phyloP scores from a whole-genome alignment of 2,888 invertebrate genomes.

The Drosophila bunnanda region DNA sequence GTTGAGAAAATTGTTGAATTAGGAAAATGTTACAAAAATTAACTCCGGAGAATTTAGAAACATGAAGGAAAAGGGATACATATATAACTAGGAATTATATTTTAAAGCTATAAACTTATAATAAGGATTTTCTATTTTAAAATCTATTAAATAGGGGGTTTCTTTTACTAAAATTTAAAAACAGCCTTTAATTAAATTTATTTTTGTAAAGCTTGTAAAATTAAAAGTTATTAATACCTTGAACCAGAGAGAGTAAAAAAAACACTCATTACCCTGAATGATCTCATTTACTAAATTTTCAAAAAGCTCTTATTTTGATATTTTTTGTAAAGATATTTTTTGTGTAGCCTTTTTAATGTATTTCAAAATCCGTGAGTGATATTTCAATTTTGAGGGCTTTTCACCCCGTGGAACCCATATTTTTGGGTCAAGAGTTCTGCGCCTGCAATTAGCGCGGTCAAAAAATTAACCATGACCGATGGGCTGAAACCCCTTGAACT shows the following conservation, averaged over 20 bases:
- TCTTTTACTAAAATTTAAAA: no score
- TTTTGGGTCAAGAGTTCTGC: constrained; percentile 27
- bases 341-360: background rate
- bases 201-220: no score
- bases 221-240: no score
- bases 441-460: constrained; percentile 20
- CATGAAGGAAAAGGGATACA: no score
- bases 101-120: no score
- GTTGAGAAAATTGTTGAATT: background rate
- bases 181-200: no score
- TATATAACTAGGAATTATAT: no score
- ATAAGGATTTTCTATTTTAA: no score
- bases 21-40: background rate
- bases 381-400: constrained; percentile 1
- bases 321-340: background rate
- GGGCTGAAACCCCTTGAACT: constrained; percentile 26
- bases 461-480: constrained; percentile 25
- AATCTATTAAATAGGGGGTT: no score
- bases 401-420: background rate
- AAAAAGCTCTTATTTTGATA: background rate
- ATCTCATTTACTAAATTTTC: background rate
- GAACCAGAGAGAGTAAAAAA: no score
- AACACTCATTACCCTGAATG: background rate
- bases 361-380: background rate
- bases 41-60: background rate